Conservation (phyloP, 2,797 vertebrate genomes). For the Macropus fuliginosus region DNA sequence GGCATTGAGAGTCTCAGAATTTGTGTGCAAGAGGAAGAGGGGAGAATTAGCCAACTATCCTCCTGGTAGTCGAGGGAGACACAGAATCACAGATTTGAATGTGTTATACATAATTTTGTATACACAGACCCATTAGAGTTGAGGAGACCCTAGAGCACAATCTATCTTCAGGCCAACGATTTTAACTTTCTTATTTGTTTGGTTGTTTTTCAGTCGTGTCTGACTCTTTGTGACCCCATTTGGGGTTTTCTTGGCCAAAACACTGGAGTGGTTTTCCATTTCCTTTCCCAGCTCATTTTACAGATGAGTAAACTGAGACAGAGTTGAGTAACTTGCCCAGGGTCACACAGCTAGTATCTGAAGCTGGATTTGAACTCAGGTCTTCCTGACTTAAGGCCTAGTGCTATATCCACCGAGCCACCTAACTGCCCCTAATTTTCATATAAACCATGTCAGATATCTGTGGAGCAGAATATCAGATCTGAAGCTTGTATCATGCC, state of each 20-base stretch:
- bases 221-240: neutral
- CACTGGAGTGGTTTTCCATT: neutral
- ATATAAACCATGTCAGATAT: neutral
- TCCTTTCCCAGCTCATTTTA: neutral
- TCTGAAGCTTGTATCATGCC: neutral
- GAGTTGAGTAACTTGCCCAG: neutral
- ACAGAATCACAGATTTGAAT: neutral
- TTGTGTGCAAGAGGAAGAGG: conserved; percentile 9
- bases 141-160: neutral
- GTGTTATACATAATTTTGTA: neutral
- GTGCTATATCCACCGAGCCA: neutral
- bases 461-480: neutral
- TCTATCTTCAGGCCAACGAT: neutral
- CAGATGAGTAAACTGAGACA: neutral
- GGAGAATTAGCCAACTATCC: neutral
- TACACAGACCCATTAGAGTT: neutral
- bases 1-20: neutral
- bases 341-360: neutral
- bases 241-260: neutral
- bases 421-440: neutral
- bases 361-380: neutral
- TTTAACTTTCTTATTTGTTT: neutral
- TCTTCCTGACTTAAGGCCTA: neutral
- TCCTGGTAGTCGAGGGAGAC: neutral
- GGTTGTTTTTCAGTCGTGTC: neutral